Base-by-base conservation (phyloP, 2,888 invertebrate species). In the Thereva nobilitata region DNA sequence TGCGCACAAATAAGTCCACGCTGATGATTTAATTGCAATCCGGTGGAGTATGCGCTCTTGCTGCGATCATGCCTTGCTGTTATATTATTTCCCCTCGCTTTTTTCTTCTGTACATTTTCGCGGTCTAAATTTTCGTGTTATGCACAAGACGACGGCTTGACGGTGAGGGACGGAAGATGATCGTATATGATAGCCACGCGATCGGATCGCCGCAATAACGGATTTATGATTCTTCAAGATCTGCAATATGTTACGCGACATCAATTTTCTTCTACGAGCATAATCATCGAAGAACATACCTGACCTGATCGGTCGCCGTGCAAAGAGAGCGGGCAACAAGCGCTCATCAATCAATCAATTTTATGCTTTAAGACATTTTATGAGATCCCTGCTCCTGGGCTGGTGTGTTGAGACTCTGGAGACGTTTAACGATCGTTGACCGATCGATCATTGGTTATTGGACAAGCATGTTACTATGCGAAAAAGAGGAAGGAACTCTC, bases 151-250 rank as follows among this genome's bases (percentile, higher is more conserved):
- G 23, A 10, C 4, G n/a, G 41, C 23, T 2, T 23, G 23, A 23
- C 23, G 23, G 23, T 2, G 23, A 23, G 23, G 23, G 23, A 23
- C 23, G 23, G 23, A 1, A 23, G 41, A 54, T 41, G 50, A 63
- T 52, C 12, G 35, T 50, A 63, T 42, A 49, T 50, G 52, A 63
- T 63, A 50, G 41, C 63, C 63, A 63, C 63, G 63, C 64, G 64
- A 64, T 64, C 49, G 54, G 55, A 54, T 64, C 64, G 64, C 47
- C 54, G 55, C 55, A 64, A 64, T 64, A 64, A 64, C 64, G 64
- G 55, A 64, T 55, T 64, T 54, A 64, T 64, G 55, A 55, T 54
- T 55, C 55, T 55, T 44, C 37, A 41, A 35, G 47, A 55, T 12
- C 52, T 9, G 53, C 53, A 64, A 64, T 64, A 54, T 45, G 54